phyloP scores from a whole-genome alignment of 1,140 invertebrate genomes.

The Augochlora pura region DNA sequence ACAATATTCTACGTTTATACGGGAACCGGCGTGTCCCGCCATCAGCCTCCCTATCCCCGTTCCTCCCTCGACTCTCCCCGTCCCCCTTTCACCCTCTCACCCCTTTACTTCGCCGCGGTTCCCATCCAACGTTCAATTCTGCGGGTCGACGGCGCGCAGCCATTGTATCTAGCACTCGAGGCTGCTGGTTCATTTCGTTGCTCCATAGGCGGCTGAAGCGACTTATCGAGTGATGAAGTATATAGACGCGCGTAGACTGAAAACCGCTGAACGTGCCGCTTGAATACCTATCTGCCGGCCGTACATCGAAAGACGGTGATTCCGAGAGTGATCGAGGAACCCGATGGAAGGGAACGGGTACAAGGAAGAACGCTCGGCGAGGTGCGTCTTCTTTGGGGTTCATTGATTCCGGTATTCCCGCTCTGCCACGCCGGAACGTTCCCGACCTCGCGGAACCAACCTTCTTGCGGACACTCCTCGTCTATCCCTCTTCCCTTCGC shows the following conservation, averaged over 20 bases:
- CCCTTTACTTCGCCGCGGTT: background rate
- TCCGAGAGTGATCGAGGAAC: constrained; percentile 14
- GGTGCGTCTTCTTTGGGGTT: background rate
- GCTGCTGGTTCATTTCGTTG: constrained; percentile 66
- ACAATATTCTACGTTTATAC: constrained; percentile 73
- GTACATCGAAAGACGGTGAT: background rate
- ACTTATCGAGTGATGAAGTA: constrained; percentile 66
- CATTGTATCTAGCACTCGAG: constrained; percentile 64
- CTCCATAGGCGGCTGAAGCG: constrained; percentile 52
- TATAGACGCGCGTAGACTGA: constrained; percentile 13
- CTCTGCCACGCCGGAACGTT: too few relatives aligned
- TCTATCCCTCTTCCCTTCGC: background rate
- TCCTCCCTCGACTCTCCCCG: background rate
- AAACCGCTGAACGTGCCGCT: constrained; percentile 39
- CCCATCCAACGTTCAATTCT: constrained; percentile 14
- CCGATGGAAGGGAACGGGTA: background rate
- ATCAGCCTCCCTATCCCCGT: constrained; percentile 24
- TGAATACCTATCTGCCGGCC: constrained; percentile 34
- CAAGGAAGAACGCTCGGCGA: background rate
- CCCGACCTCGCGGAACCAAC: background rate
- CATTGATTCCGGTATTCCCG: background rate
- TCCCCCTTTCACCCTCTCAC: background rate
- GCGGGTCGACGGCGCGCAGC: constrained; percentile 41
- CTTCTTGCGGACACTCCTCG: background rate
- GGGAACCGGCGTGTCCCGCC: constrained; percentile 35